Conservation (phyloP, 37 sponge, comb jelly and placozoan genomes). For the Cladorhizidae sp. region DNA sequence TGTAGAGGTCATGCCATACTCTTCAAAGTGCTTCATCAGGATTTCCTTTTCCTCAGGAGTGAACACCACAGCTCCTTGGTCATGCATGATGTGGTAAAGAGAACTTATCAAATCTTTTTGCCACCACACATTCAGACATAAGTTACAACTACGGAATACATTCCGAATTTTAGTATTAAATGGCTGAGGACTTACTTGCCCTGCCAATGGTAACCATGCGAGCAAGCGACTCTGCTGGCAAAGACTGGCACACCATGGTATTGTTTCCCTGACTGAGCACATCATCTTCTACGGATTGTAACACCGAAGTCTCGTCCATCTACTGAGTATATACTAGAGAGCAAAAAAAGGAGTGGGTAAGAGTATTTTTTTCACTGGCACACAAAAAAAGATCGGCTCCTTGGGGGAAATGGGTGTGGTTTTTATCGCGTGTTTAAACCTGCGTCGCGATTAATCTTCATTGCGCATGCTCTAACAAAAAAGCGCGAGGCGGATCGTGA, state of each 20-base stretch:
- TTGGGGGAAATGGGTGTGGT: too few relatives aligned
- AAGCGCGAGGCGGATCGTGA: too few relatives aligned
- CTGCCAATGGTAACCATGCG: not conserved
- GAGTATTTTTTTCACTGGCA: not conserved
- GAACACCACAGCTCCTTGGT: constrained; percentile 49
- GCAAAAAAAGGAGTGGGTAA: not conserved
- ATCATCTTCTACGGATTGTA: constrained; percentile 20
- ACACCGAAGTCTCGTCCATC: constrained; percentile 21
- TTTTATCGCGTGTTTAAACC: too few relatives aligned
- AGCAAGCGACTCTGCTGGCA: not conserved
- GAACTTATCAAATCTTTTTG: not conserved
- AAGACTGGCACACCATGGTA: not conserved
- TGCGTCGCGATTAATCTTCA: too few relatives aligned
- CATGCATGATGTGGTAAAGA: not conserved
- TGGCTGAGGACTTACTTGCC: not conserved
- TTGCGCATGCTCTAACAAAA: too few relatives aligned
- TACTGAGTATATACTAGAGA: not conserved
- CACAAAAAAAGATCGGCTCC: too few relatives aligned
- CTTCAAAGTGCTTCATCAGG: constrained; percentile 74
- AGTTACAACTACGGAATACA: not conserved
- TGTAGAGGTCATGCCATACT: constrained; percentile 89
- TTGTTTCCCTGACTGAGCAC: not conserved
- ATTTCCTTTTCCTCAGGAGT: constrained; percentile 62
- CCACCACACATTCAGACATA: not conserved
- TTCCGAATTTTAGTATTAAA: not conserved